These are phyloP conservation scores for Osedax frankpressi DNA, from an alignment of 2,888 invertebrate species.

Conservation along the genomic window DNA sequence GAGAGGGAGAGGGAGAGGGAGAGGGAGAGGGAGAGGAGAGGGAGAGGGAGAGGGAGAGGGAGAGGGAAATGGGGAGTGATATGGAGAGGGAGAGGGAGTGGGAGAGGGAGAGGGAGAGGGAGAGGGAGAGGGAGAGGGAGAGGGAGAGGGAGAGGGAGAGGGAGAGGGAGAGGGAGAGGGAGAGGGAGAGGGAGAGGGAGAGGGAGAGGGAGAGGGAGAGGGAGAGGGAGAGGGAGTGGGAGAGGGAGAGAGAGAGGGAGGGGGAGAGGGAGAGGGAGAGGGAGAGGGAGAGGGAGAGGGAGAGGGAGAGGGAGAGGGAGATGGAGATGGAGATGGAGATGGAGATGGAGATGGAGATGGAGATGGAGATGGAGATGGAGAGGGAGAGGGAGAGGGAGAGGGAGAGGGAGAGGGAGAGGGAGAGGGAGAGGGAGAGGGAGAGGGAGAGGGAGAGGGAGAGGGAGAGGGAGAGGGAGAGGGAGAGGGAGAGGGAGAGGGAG, in stretches of 20 bases:
- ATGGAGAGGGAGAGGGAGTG: background rate
- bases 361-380: no score
- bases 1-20: background rate
- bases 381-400: no score
- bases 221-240: background rate
- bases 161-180: conserved; percentile 5
- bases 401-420: background rate
- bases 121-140: background rate
- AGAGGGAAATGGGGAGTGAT: background rate
- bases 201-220: background rate
- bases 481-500: background rate
- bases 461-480: background rate
- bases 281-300: background rate
- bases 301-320: background rate
- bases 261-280: background rate
- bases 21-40: background rate
- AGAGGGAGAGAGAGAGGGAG: conserved; percentile 9
- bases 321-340: background rate
- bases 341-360: background rate
- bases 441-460: background rate
- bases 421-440: background rate
- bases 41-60: conserved; percentile 8
- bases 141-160: background rate
- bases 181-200: background rate
- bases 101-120: background rate